Evolutionary conservation across 2,888 invertebrate genomes (phyloP), one percentile per base, ranked within the genome.

Genomic region (Diplolepis rosae): DNA sequence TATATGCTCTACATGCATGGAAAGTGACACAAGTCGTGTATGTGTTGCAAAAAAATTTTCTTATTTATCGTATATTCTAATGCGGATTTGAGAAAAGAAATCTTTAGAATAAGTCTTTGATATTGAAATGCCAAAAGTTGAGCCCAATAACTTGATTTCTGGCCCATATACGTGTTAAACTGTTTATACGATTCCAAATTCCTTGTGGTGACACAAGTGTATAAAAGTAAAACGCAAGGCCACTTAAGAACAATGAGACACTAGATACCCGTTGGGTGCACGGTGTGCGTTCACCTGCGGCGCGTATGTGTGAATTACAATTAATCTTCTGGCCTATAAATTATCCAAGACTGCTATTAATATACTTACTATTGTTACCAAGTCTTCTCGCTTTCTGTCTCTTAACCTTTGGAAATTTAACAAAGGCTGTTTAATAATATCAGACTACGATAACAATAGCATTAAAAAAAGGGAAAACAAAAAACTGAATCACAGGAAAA

Each of bases 161-260:
- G 45, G 45, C 11, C 4, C 18, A 45, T 7, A 18, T 45, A 18
- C 15, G 18, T 18, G 45, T 45, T 7, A 15, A 45, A n/a, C n/a
- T n/a, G n/a, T n/a, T n/a, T n/a, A 18, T 15, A 7, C 18, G 45
- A 45, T 18, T 18, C 45, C 18, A 18, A 15, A 45, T 15, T 45
- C 45, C 45, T 45, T 45, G 18, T 45, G 45, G 18, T 45, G 45
- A 18, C 45, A 32, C 11, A 45, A 45, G 18, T 45, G 32, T 45
- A 45, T 45, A 45, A 45, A 45, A 45, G 45, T 45, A 45, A 45
- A 45, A 45, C 18, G 18, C 45, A 45, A 45, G 45, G 45, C 45
- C 45, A 45, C 45, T 45, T 45, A 45, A 9, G 18, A 45, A 45
- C 45, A 45, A 45, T 45, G 45, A 45, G 18, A 45, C 45, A 45